A percentile compares a stretch with the other conserved stretches of the same genome.
Conservation (phyloP, 2,797 vertebrate species). For the Loriculus beryllinus region DNA sequence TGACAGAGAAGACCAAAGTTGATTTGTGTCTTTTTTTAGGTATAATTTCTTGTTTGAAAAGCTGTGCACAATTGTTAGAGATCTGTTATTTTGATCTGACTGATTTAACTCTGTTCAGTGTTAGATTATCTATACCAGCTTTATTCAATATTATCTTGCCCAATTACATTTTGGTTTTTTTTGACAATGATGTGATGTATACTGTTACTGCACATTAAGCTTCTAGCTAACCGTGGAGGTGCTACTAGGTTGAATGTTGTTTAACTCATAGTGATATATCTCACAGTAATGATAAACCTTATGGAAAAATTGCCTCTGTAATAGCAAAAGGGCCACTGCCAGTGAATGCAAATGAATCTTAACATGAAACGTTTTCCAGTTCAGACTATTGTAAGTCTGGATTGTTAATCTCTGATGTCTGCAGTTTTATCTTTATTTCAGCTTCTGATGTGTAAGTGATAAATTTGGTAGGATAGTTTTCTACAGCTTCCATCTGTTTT, state of each 20-base stretch:
- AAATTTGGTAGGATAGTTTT: neutral
- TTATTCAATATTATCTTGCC: neutral
- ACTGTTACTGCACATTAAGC: neutral
- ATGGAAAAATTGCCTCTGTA: neutral
- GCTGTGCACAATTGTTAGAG: neutral
- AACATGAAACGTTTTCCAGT: neutral
- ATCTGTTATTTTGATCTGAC: neutral
- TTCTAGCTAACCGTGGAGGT: neutral
- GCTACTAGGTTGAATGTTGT: neutral
- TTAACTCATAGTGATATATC: constrained; percentile 24
- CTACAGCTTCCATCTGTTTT: neutral
- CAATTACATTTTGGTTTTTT: neutral
- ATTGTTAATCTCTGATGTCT: neutral
- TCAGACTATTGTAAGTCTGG: neutral
- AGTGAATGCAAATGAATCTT: neutral
- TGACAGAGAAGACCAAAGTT: neutral
- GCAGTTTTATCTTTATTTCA: neutral
- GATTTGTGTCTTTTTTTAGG: neutral
- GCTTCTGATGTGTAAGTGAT: neutral
- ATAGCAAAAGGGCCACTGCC: neutral
- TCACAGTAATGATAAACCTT: neutral
- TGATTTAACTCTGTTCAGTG: neutral
- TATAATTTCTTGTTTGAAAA: neutral
- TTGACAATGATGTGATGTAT: neutral
- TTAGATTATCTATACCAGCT: neutral